phyloP scores from a whole-genome alignment of 2,113 vertebrate species.

The Penelope pileata region DNA sequence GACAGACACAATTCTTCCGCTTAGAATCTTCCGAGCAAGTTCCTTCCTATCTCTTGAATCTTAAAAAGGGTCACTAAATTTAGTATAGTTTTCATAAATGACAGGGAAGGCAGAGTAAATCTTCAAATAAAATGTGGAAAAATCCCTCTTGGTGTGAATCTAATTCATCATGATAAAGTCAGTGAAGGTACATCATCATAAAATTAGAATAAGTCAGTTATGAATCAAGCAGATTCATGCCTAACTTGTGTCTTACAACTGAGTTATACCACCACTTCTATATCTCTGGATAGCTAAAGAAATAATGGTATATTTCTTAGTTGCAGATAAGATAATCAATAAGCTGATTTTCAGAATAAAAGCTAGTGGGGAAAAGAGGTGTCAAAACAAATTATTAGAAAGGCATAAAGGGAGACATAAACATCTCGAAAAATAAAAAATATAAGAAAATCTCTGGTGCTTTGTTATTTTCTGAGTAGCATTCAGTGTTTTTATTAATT shows the following conservation, averaged over 20 bases:
- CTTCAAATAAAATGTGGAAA: conserved; percentile 10
- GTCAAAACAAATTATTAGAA: not conserved
- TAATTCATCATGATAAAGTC: conserved; percentile 14
- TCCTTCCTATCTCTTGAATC: not conserved
- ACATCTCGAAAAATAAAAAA: not conserved
- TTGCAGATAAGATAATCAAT: not conserved
- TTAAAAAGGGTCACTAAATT: conserved; percentile 25
- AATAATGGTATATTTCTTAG: not conserved
- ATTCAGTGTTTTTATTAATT: not conserved
- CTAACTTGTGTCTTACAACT: not conserved
- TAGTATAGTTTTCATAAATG: conserved; percentile 4
- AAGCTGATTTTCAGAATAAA: not conserved
- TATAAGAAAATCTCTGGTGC: not conserved
- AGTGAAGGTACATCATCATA: conserved; percentile 15
- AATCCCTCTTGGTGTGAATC: not conserved
- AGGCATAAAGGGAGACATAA: not conserved
- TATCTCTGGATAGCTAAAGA: not conserved
- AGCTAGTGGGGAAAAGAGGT: not conserved
- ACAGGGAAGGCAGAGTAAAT: not conserved
- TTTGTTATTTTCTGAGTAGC: not conserved
- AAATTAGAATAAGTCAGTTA: conserved; percentile 20
- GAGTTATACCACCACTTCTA: not conserved
- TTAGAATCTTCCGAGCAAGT: not conserved
- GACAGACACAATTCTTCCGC: not conserved
- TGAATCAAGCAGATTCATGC: conserved; percentile 14